phyloP scores from a whole-genome alignment of 2,113 vertebrate species.

The Oriolus oriolus region DNA sequence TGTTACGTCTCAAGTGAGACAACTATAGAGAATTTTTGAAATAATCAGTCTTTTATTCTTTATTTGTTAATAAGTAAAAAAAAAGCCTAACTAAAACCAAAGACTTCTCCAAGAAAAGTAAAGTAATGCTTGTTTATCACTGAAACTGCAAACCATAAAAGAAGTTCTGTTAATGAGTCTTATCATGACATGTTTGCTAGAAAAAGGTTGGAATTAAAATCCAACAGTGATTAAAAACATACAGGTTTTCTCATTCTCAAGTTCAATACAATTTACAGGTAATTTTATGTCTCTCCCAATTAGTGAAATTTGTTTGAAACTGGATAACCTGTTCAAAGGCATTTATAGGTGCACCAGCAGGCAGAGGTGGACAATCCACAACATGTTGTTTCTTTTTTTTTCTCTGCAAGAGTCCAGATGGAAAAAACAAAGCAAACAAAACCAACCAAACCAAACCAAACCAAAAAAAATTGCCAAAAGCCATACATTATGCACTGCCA shows the following conservation, averaged over 20 bases:
- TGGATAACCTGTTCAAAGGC: background rate
- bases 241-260: background rate
- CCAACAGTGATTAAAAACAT: background rate
- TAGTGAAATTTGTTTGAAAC: background rate
- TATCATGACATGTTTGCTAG: background rate
- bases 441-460: fast-evolving
- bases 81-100: background rate
- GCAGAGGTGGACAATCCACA: background rate
- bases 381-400: background rate
- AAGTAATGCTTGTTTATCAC: background rate
- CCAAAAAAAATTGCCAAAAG: background rate
- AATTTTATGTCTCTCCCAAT: background rate
- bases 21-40: background rate
- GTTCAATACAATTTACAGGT: background rate
- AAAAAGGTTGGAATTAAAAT: background rate
- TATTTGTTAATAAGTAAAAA: background rate
- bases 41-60: background rate
- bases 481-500: background rate
- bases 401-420: background rate
- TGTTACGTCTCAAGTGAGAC: background rate
- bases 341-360: background rate
- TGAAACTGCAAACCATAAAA: background rate
- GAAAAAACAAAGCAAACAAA: background rate
- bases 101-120: background rate
- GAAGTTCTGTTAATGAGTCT: background rate